phyloP scores from a whole-genome alignment of 1,140 invertebrate species.

The Ceratitis capitata region DNA sequence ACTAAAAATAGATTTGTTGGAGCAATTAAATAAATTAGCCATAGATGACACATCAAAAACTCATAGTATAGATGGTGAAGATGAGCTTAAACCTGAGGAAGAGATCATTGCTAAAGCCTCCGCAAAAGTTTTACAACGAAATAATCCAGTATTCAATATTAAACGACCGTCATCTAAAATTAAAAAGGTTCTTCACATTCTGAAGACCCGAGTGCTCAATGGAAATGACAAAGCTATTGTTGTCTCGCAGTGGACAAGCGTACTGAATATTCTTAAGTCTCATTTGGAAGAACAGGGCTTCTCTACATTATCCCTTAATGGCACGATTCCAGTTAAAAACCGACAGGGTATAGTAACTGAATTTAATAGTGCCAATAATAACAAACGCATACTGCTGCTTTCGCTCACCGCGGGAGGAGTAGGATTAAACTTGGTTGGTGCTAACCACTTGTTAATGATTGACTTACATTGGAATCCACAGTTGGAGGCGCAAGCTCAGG shows the following conservation, averaged over 20 bases:
- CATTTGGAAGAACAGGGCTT: slow-evolving; percentile 70
- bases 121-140: slow-evolving; percentile 69
- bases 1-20: slow-evolving; percentile 70
- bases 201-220: slow-evolving; percentile 69
- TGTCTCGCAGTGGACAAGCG: slow-evolving; percentile 87
- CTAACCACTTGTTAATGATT: slow-evolving; percentile 87
- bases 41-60: slow-evolving; percentile 64
- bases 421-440: slow-evolving; percentile 89
- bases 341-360: slow-evolving; percentile 74
- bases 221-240: slow-evolving; percentile 80
- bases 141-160: slow-evolving; percentile 76
- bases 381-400: slow-evolving; percentile 75
- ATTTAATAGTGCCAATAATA: slow-evolving; percentile 74
- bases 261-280: slow-evolving; percentile 74
- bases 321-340: slow-evolving; percentile 72
- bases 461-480: slow-evolving; percentile 98
- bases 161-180: slow-evolving; percentile 75
- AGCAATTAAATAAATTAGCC: slow-evolving; percentile 70
- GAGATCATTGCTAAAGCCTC: slow-evolving; percentile 66
- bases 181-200: slow-evolving; percentile 69
- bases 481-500: slow-evolving; percentile 89
- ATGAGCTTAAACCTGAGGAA: slow-evolving; percentile 46
- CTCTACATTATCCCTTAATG: slow-evolving; percentile 73
- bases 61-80: slow-evolving; percentile 45
- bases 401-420: slow-evolving; percentile 91